Percentiles rank a stretch among this genome's conserved stretches.
Evolutionary conservation across 2,113 vertebrate genomes (phyloP).

Genomic region (Pithys albifrons): DNA sequence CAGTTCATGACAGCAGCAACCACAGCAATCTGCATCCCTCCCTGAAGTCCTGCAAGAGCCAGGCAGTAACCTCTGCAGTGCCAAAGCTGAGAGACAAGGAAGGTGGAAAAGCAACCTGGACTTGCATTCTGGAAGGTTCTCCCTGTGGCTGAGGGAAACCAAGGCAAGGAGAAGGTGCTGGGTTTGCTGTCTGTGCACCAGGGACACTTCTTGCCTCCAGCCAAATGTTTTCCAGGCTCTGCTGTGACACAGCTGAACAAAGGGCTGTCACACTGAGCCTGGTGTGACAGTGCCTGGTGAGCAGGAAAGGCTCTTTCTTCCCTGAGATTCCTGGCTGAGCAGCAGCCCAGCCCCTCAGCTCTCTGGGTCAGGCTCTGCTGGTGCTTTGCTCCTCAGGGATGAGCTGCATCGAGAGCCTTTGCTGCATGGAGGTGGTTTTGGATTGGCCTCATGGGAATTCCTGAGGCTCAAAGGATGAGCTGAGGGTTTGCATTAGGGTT

Average conservation of each 20-base stretch:
- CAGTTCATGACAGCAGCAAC: constrained; percentile 48
- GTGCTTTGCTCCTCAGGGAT: not conserved
- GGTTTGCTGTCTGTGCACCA: rapidly evolving
- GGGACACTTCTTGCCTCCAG: not conserved
- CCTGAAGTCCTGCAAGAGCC: not conserved
- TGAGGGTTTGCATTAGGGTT: not conserved
- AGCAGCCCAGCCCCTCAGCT: not conserved
- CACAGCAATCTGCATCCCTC: constrained; percentile 19
- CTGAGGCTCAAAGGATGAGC: not conserved
- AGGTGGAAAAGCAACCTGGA: not conserved
- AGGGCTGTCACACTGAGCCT: not conserved
- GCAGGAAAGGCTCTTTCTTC: not conserved
- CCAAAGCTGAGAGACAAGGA: not conserved
- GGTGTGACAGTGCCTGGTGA: too few relatives aligned
- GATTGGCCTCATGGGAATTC: not conserved
- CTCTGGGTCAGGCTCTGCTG: not conserved
- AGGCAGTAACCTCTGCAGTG: constrained; percentile 43
- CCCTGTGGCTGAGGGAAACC: not conserved
- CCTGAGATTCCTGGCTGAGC: not conserved
- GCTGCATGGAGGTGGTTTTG: not conserved
- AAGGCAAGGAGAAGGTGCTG: not conserved
- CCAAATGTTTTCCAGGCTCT: not conserved
- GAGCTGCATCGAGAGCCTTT: rapidly evolving
- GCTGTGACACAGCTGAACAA: not conserved
- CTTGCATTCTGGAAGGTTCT: not conserved